Conservation (phyloP, 1,140 invertebrate genomes). For the Neodiprion lecontei region DNA sequence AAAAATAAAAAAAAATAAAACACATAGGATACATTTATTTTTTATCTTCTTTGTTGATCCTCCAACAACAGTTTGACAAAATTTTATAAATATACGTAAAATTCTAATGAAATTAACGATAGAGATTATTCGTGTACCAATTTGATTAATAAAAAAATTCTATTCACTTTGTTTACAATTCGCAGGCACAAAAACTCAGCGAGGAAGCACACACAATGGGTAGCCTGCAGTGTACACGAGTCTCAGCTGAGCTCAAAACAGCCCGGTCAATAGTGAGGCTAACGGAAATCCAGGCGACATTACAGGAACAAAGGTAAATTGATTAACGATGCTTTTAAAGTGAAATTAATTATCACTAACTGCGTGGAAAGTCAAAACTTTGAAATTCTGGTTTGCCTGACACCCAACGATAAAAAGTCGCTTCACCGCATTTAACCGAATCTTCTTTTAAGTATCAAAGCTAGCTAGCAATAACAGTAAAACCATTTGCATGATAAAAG, state of each 20-base stretch:
- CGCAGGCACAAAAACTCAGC: constrained; percentile 81
- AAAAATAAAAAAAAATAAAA: neutral
- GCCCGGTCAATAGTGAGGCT: constrained; percentile 91
- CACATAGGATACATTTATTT: neutral
- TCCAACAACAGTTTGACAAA: neutral
- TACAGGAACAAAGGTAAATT: constrained; percentile 94
- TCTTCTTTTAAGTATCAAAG: constrained; percentile 16
- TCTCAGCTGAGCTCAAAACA: constrained; percentile 94
- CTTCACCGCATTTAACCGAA: neutral
- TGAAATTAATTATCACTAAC: neutral
- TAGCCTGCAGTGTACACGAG: constrained; percentile 89
- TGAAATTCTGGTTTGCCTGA: neutral
- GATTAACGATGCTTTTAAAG: neutral
- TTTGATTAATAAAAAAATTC: neutral
- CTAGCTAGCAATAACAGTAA: constrained; percentile 10
- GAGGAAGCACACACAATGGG: constrained; percentile 86
- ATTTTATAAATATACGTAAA: neutral
- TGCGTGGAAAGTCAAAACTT: too few relatives aligned
- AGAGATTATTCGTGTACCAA: neutral
- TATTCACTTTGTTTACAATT: constrained; percentile 20
- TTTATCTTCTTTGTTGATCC: neutral
- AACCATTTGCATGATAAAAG: neutral
- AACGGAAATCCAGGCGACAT: constrained; percentile 94
- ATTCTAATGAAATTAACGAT: too few relatives aligned
- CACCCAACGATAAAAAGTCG: constrained; percentile 12